Conservation (phyloP, 2,113 vertebrate species). For the Sapayoa aenigma region DNA sequence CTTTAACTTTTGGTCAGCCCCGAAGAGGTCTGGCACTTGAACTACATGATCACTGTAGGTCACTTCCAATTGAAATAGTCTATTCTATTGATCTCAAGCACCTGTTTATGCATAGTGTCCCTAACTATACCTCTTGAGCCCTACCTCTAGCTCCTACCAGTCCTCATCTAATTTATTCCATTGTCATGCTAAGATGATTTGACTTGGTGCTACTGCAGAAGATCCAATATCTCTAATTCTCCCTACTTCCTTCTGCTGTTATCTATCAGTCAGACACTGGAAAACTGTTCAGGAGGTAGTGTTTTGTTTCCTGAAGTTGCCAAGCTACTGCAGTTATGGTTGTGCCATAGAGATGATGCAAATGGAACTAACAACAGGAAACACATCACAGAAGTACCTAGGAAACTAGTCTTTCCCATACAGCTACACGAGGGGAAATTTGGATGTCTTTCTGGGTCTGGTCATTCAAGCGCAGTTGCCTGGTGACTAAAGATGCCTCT, state of each 20-base stretch:
- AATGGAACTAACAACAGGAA: background rate
- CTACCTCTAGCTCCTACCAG: background rate
- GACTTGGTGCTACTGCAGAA: background rate
- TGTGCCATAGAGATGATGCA: background rate
- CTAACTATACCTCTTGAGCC: background rate
- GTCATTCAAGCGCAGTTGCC: background rate
- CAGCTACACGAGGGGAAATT: background rate
- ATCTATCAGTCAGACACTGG: background rate
- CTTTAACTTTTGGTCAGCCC: background rate
- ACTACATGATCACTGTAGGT: background rate
- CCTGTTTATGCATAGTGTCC: fast-evolving
- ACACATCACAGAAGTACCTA: background rate
- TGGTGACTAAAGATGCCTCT: background rate
- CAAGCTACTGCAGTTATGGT: background rate
- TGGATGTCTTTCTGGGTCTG: background rate
- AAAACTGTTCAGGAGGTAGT: background rate
- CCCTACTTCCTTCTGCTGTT: background rate
- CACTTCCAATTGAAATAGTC: background rate
- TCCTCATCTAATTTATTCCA: background rate
- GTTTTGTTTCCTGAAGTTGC: background rate
- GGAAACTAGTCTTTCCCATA: background rate
- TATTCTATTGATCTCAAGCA: background rate
- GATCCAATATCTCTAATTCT: background rate
- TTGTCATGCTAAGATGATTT: background rate
- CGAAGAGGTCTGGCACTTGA: background rate